Conservation (phyloP, 2,113 vertebrate species). For the Pitta sordida region DNA sequence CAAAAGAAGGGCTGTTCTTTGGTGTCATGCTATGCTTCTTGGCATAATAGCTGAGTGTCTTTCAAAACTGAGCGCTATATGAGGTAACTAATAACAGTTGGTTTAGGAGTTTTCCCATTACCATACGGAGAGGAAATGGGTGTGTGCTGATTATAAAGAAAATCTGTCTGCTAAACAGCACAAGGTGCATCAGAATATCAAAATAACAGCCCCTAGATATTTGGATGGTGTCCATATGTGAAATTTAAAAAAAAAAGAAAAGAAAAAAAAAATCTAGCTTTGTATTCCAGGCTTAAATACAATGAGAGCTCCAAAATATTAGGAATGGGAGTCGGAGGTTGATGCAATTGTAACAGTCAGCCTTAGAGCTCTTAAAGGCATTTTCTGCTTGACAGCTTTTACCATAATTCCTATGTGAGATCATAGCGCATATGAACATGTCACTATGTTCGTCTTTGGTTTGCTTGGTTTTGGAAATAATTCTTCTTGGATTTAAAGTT, state of each 20-base stretch:
- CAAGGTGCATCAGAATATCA: background rate
- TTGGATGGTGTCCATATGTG: background rate
- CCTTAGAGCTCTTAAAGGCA: background rate
- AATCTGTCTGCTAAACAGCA: background rate
- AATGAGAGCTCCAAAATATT: background rate
- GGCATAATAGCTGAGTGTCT: background rate
- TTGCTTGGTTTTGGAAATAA: background rate
- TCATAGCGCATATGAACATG: background rate
- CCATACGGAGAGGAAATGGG: background rate
- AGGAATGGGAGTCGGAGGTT: background rate
- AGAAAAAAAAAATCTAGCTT: background rate
- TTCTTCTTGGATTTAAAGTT: background rate
- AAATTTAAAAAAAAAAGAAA: background rate
- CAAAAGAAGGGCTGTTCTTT: background rate
- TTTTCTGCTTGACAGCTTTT: background rate
- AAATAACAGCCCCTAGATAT: background rate
- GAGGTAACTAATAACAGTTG: background rate
- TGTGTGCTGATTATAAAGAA: background rate
- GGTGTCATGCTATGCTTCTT: background rate
- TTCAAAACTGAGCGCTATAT: background rate
- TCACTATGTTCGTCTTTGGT: background rate
- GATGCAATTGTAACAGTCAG: background rate
- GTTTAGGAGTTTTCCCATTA: background rate
- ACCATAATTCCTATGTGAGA: background rate
- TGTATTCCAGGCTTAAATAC: background rate